A percentile compares a stretch with the other conserved stretches of the same genome.
phyloP scores from a whole-genome alignment of 2,888 invertebrate genomes.

The Arctia plantaginis region DNA sequence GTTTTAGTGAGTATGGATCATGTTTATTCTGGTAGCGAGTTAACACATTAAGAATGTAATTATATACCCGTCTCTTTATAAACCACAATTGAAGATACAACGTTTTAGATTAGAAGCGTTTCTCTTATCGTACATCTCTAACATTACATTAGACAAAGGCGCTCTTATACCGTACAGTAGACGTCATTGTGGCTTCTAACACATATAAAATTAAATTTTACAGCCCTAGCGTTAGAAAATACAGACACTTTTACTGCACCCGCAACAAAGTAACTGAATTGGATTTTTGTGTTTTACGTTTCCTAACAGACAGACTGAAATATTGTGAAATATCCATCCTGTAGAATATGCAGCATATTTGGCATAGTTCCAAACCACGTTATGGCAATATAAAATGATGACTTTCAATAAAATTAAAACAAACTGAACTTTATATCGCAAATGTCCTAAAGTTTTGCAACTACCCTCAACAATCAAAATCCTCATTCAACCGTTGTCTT shows the following conservation, averaged over 20 bases:
- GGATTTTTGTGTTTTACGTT: neutral
- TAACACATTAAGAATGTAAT: no score
- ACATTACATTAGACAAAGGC: neutral
- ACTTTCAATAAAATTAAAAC: conserved; percentile 9
- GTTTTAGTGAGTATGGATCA: no score
- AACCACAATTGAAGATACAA: no score
- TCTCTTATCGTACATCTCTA: no score
- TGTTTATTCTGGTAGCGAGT: no score
- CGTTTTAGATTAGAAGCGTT: no score
- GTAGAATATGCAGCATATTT: neutral
- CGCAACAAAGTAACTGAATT: neutral
- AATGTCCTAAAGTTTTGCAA: neutral
- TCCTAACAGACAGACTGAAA: neutral
- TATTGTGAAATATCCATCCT: neutral
- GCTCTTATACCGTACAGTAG: neutral
- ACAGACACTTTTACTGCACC: neutral
- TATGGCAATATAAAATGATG: conserved; percentile 1
- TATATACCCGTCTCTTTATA: no score
- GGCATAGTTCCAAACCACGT: conserved; percentile 10
- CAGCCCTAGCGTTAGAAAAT: neutral
- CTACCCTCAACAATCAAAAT: neutral
- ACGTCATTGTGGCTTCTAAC: neutral
- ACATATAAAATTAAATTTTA: neutral
- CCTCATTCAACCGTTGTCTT: neutral
- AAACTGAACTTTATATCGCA: neutral